Conservation (phyloP, 2,113 vertebrate species). For the sheep (Ovis aries) region DNA sequence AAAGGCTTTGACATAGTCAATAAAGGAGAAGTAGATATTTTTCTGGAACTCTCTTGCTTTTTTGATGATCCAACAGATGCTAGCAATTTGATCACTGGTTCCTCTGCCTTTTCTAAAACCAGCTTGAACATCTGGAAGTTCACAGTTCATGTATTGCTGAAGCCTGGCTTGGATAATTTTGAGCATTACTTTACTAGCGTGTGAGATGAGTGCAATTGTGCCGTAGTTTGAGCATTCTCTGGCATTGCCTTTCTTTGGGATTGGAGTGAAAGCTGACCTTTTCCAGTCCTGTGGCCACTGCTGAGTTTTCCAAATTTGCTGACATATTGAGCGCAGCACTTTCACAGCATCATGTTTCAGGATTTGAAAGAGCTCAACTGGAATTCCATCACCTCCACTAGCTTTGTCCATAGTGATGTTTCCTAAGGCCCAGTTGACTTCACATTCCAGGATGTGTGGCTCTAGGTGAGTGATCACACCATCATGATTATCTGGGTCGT, state of each 20-base stretch:
- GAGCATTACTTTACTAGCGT: not conserved
- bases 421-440: not conserved
- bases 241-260: not conserved
- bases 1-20: not conserved
- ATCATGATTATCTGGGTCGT: accelerated
- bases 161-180: not conserved
- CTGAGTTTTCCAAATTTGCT: not conserved
- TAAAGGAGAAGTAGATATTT: not conserved
- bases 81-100: not conserved
- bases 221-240: not conserved
- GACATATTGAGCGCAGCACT: not conserved
- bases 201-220: not conserved
- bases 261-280: not conserved
- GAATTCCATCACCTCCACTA: not conserved
- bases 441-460: not conserved
- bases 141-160: accelerated
- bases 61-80: accelerated
- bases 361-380: not conserved
- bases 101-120: not conserved
- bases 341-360: not conserved
- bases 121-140: not conserved
- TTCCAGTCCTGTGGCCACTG: not conserved
- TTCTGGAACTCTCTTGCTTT: not conserved
- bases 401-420: not conserved
- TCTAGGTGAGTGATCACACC: not conserved